These are phyloP conservation scores for Phylloscopus trochiloides DNA, from an alignment of 2,113 vertebrate species.

Conservation along the genomic window DNA sequence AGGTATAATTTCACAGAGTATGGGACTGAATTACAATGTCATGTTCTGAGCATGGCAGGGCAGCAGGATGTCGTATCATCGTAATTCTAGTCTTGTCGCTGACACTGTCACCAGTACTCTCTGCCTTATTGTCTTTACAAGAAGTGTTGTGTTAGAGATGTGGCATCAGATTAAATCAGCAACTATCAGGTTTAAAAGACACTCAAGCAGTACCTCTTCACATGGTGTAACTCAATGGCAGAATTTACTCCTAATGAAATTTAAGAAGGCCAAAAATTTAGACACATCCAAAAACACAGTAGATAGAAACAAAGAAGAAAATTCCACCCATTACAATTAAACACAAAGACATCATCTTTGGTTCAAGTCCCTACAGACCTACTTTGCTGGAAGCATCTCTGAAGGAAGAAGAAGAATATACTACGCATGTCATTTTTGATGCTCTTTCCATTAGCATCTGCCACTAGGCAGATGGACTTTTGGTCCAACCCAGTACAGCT, in stretches of 20 bases:
- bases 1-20: background rate
- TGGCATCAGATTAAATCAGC: background rate
- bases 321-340: background rate
- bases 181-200: background rate
- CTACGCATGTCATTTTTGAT: background rate
- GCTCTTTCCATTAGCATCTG: background rate
- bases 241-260: background rate
- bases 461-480: background rate
- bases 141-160: background rate
- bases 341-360: background rate
- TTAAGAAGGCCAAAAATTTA: background rate
- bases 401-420: background rate
- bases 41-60: background rate
- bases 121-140: background rate
- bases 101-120: background rate
- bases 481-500: rapidly evolving
- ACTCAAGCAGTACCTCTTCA: background rate
- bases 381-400: background rate
- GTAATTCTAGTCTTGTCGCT: background rate
- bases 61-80: background rate
- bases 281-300: background rate
- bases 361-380: background rate
- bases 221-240: background rate
- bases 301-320: background rate
- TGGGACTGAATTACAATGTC: background rate